Percentiles rank a stretch among this genome's conserved stretches.
These are phyloP conservation scores for Ailuropoda melanoleuca DNA, from an alignment of 2,113 vertebrate species.

Conservation along the genomic window DNA sequence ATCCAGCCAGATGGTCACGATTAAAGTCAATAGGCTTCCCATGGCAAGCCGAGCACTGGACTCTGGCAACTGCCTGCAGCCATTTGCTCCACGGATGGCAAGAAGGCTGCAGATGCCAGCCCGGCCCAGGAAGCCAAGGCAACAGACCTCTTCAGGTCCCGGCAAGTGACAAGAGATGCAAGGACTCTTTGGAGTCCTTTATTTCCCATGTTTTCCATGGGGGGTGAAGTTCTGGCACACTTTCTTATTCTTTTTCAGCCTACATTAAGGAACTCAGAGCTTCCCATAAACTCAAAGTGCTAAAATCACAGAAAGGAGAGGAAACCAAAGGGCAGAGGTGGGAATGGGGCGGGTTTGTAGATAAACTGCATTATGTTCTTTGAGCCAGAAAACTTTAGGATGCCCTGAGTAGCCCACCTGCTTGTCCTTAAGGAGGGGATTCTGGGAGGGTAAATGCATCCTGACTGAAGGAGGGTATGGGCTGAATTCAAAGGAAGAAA, in stretches of 20 bases:
- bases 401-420: background rate
- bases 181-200: background rate
- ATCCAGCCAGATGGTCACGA: conserved; percentile 37
- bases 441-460: conserved; percentile 32
- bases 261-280: background rate
- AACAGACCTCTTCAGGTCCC: background rate
- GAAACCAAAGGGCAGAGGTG: background rate
- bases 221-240: background rate
- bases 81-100: background rate
- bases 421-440: conserved; percentile 2
- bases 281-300: conserved; percentile 5
- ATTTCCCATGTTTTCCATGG: background rate
- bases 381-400: background rate
- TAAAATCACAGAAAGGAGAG: conserved; percentile 38
- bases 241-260: background rate
- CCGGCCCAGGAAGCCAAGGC: background rate
- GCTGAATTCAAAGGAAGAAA: conserved; percentile 28
- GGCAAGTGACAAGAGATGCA: background rate
- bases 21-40: conserved; percentile 55
- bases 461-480: background rate
- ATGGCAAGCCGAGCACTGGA: conserved; percentile 23
- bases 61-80: background rate
- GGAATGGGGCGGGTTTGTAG: conserved; percentile 42
- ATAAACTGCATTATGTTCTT: background rate
- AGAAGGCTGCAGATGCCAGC: background rate